Percentiles rank a stretch among this genome's conserved stretches.
These are phyloP conservation scores for Micrastur ruficollis DNA, from an alignment of 2,797 vertebrate genomes.

Conservation along the genomic window DNA sequence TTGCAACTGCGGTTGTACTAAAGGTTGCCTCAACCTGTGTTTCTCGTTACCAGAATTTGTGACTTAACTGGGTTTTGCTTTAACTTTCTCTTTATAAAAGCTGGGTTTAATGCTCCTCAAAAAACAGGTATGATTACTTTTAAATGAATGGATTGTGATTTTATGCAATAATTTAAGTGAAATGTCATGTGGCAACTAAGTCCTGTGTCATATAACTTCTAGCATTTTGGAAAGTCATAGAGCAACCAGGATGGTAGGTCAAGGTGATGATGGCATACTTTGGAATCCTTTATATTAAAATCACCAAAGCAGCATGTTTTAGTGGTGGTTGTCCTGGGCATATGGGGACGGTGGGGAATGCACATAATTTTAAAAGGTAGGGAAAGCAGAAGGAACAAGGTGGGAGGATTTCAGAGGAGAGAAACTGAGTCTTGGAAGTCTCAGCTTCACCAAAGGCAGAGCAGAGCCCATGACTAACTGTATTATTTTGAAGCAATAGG, in stretches of 20 bases:
- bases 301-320: background rate
- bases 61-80: background rate
- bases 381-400: background rate
- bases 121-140: background rate
- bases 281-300: rapidly evolving
- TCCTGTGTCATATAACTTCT: background rate
- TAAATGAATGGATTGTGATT: background rate
- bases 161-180: background rate
- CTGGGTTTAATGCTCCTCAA: background rate
- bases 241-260: background rate
- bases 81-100: background rate
- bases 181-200: background rate
- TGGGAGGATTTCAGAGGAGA: background rate
- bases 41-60: background rate
- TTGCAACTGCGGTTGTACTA: background rate
- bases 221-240: background rate
- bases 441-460: background rate
- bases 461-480: background rate
- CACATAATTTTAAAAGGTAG: background rate
- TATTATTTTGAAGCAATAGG: background rate
- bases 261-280: background rate
- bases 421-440: background rate
- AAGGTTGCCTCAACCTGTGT: background rate
- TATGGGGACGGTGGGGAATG: background rate
- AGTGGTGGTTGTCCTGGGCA: background rate